These are phyloP conservation scores for Drosophila athabasca DNA, from an alignment of 1,140 invertebrate species.

Conservation along the genomic window DNA sequence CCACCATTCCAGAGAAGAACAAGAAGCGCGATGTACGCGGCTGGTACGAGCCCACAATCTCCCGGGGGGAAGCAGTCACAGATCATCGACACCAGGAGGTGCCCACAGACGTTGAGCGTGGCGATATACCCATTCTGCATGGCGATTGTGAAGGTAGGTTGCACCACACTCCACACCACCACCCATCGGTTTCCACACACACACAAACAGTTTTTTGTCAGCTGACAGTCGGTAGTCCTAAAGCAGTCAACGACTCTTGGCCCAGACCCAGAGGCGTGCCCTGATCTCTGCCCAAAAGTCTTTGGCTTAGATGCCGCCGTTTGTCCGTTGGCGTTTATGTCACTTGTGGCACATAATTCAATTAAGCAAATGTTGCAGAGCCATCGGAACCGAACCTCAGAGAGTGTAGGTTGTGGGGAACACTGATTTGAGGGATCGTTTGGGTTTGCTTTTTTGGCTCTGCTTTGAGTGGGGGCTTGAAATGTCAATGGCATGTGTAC, in stretches of 20 bases:
- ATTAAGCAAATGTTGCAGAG: conserved; percentile 49
- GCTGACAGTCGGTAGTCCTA: conserved; percentile 58
- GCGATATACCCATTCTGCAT: conserved; percentile 90
- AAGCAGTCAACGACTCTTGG: conserved; percentile 52
- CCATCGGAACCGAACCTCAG: no score
- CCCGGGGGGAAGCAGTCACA: conserved; percentile 55
- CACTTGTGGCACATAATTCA: conserved; percentile 67
- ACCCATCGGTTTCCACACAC: neutral
- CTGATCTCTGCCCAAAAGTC: conserved; percentile 23
- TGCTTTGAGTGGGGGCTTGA: conserved; percentile 38
- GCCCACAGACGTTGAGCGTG: conserved; percentile 85
- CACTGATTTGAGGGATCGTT: conserved; percentile 34
- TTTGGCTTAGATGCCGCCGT: conserved; percentile 47
- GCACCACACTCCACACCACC: conserved; percentile 17
- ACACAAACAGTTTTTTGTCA: neutral
- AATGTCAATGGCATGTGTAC: conserved; percentile 50
- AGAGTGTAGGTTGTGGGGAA: conserved; percentile 25
- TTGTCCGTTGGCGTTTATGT: conserved; percentile 66
- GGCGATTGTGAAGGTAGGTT: conserved; percentile 87
- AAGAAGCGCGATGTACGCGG: conserved; percentile 83
- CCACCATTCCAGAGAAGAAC: conserved; percentile 74
- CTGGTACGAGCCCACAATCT: conserved; percentile 74
- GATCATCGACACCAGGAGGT: conserved; percentile 72
- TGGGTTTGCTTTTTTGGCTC: neutral
- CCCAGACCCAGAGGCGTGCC: conserved; percentile 42